Base-by-base conservation (phyloP, 2,113 vertebrate species). In the Micronisus gabar region DNA sequence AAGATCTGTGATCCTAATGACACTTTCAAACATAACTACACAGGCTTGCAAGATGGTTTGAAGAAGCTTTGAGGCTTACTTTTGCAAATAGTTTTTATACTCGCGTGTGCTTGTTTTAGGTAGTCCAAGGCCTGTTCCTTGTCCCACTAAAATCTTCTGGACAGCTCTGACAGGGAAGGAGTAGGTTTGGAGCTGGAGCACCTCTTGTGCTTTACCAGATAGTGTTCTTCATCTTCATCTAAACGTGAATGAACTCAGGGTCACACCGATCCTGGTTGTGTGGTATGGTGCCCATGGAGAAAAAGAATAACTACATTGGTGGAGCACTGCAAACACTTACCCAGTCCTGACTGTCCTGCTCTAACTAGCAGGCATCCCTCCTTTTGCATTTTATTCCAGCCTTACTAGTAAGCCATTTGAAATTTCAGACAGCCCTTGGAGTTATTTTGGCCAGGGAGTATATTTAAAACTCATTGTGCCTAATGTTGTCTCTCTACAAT, bases 381-480 rank as follows among this genome's bases (percentile, higher is more conserved):
- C 58, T 38, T 90, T 78, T 90, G 2, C 48, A 32, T 70, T 90
- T 90, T 40, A 52, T 89, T 95, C 71, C 59, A 90, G 74, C 58
- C 78, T 91, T 63, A 43, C 29, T 8, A 86, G 81, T 2, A 27
- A 95, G 81, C 47, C 7, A 9, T 38, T 82, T 80, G 89, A 95
- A 95, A 96, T 96, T 95, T 93, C 96, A 97, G 93, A 96, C 94
- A 94, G 79, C 74, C 78, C 84, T 95, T 50, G 71, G 94, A 97
- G 94, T 96, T 93, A 91, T 97, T 97, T 96, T 95, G 95, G 71
- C 71, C 93, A 96, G 55, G 81, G 95, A 97, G 94, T 96, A 95
- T 96, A 97, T 97, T 97, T 97, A 97, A 97, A 97, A 91, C 87
- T 93, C 94, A 83, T 96, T 97, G 93, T 96, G 87, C 94, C 79